phyloP scores from a whole-genome alignment of 2,113 vertebrate species.

The Mesocricetus auratus region DNA sequence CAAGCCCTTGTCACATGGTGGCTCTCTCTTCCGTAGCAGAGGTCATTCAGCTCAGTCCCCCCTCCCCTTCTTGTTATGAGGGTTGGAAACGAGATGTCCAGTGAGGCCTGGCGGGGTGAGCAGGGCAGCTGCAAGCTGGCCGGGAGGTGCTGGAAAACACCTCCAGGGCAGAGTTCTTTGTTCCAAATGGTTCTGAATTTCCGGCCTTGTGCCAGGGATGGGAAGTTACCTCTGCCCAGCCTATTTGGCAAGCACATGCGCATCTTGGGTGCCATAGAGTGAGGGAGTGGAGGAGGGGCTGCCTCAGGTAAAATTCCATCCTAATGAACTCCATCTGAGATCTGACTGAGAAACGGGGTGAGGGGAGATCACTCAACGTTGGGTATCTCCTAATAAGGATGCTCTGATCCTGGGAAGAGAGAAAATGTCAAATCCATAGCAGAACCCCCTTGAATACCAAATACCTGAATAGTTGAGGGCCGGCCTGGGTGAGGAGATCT shows the following conservation, averaged over 20 bases:
- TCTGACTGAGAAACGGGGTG: constrained; percentile 55
- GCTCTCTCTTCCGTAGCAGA: not conserved
- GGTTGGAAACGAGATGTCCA: not conserved
- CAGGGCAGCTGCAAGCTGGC: constrained; percentile 62
- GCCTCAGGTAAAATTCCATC: constrained; percentile 82
- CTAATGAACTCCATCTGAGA: constrained; percentile 63
- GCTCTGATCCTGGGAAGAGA: not conserved
- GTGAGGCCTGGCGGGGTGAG: not conserved
- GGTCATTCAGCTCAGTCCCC: not conserved
- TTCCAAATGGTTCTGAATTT: constrained; percentile 77
- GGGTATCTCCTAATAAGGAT: not conserved
- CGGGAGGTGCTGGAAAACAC: constrained; percentile 73
- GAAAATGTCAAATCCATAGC: not conserved
- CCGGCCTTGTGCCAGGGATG: constrained; percentile 68
- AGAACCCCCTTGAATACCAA: not conserved
- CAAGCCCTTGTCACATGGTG: not conserved
- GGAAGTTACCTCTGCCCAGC: constrained; percentile 77
- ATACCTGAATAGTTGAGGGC: not conserved
- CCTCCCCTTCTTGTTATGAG: not conserved
- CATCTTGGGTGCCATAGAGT: constrained; percentile 70
- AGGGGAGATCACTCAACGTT: not conserved
- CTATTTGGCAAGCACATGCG: constrained; percentile 72
- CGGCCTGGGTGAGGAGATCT: not conserved
- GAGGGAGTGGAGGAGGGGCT: constrained; percentile 71
- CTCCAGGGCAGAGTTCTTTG: constrained; percentile 78